Percentiles rank a stretch among this genome's conserved stretches.
These are phyloP conservation scores for Pocillopora grandis DNA, from an alignment of 92 coral and sea anemone species.

Conservation along the genomic window DNA sequence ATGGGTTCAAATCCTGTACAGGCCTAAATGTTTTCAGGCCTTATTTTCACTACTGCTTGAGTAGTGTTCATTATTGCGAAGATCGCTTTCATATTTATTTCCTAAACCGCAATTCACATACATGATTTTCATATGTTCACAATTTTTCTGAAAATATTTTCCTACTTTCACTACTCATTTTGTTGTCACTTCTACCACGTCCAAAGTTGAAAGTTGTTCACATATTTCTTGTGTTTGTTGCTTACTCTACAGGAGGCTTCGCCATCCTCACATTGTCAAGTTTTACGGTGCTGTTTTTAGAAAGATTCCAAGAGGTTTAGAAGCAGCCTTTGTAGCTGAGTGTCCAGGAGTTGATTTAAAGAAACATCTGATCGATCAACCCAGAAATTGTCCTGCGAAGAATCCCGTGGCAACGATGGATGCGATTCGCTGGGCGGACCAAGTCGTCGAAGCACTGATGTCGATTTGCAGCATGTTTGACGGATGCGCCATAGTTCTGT, in stretches of 20 bases:
- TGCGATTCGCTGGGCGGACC: constrained; percentile 9
- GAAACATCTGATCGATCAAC: not conserved
- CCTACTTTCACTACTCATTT: not conserved
- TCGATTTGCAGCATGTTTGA: not conserved
- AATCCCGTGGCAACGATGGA: not conserved
- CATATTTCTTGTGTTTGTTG: not conserved
- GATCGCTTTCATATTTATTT: no score
- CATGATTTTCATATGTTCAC: no score
- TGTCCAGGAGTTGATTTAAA: not conserved
- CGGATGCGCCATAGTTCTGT: no score
- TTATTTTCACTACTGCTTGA: no score
- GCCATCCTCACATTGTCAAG: constrained; percentile 23
- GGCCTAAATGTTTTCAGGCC: no score
- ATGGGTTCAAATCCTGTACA: no score
- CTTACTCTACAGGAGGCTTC: not conserved
- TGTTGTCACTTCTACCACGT: not conserved
- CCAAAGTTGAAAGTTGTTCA: not conserved
- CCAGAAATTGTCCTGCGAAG: not conserved
- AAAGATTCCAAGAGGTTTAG: not conserved
- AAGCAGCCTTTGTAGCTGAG: constrained; percentile 17
- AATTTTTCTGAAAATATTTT: no score
- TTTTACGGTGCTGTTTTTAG: constrained; percentile 14
- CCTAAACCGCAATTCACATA: no score
- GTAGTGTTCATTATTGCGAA: no score
- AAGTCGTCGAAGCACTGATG: constrained; percentile 5